A percentile compares a stretch with the other conserved stretches of the same genome.
phyloP scores from a whole-genome alignment of 2,797 vertebrate genomes.

The Cetoscarus ocellatus region DNA sequence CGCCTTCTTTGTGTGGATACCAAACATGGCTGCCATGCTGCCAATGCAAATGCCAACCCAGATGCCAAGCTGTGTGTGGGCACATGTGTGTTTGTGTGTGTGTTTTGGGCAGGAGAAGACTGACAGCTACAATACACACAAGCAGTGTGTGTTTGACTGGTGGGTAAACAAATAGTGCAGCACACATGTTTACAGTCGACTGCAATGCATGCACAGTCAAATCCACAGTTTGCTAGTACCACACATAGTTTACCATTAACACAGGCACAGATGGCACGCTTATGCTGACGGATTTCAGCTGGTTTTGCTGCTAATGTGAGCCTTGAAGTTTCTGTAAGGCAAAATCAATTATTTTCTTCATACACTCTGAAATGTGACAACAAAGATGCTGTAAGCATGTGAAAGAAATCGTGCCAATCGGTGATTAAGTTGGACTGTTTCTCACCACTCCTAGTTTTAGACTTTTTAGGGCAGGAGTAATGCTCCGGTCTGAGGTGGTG shows the following conservation, averaged over 20 bases:
- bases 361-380: too few species aligned
- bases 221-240: slow-evolving; percentile 26
- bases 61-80: slow-evolving; percentile 59
- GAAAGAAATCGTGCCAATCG: too few species aligned
- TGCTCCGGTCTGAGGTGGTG: too few species aligned
- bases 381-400: too few species aligned
- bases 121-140: slow-evolving; percentile 55
- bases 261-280: slow-evolving; percentile 25
- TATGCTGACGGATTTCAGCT: background rate
- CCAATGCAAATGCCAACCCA: slow-evolving; percentile 73
- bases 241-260: too few species aligned
- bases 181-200: slow-evolving; percentile 39
- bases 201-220: slow-evolving; percentile 40
- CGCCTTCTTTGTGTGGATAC: slow-evolving; percentile 68
- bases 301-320: too few species aligned
- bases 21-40: slow-evolving; percentile 56
- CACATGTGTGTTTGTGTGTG: slow-evolving; percentile 1
- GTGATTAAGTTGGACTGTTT: too few species aligned
- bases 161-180: slow-evolving; percentile 68
- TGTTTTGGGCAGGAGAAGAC: slow-evolving; percentile 35
- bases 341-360: too few species aligned
- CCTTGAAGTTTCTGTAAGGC: too few species aligned
- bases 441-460: too few species aligned
- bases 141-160: slow-evolving; percentile 63
- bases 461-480: too few species aligned